Conservation (phyloP, 2,888 invertebrate species). For the Nowickia ferox region DNA sequence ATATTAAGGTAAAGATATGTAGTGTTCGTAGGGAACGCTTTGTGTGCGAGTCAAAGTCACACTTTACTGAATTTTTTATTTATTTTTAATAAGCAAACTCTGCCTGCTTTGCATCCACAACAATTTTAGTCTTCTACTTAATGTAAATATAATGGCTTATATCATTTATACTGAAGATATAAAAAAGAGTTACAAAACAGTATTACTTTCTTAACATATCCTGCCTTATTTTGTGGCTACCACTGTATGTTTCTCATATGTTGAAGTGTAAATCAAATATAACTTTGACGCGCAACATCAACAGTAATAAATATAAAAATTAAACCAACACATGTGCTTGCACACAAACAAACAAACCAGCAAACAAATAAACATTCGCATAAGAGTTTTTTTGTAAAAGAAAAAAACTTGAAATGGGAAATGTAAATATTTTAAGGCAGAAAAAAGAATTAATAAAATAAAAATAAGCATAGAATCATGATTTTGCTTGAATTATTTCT, state of each 20-base stretch:
- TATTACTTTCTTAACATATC: too few relatives aligned
- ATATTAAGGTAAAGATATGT: too few relatives aligned
- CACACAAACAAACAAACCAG: not conserved
- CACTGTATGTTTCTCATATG: not conserved
- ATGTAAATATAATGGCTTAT: too few relatives aligned
- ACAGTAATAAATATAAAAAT: slow-evolving; percentile 38
- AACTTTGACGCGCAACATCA: slow-evolving; percentile 13
- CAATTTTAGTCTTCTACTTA: too few relatives aligned
- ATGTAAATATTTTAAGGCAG: slow-evolving; percentile 5
- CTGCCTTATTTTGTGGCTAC: not conserved
- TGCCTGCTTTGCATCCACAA: too few relatives aligned
- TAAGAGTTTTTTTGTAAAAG: not conserved
- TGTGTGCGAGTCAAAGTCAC: too few relatives aligned
- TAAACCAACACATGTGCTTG: slow-evolving; percentile 19
- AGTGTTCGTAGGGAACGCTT: too few relatives aligned
- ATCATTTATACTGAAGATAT: not conserved
- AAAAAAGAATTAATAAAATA: not conserved
- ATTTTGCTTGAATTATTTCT: not conserved
- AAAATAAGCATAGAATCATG: not conserved
- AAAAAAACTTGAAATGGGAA: slow-evolving; percentile 8
- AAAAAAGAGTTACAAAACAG: too few relatives aligned
- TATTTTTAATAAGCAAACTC: too few relatives aligned
- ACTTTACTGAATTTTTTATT: too few relatives aligned
- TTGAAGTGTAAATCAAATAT: slow-evolving; percentile 13
- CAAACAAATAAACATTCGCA: not conserved